Evolutionary conservation across 1,140 invertebrate species (phyloP).

Genomic region (Cardiocondyla obscurior): DNA sequence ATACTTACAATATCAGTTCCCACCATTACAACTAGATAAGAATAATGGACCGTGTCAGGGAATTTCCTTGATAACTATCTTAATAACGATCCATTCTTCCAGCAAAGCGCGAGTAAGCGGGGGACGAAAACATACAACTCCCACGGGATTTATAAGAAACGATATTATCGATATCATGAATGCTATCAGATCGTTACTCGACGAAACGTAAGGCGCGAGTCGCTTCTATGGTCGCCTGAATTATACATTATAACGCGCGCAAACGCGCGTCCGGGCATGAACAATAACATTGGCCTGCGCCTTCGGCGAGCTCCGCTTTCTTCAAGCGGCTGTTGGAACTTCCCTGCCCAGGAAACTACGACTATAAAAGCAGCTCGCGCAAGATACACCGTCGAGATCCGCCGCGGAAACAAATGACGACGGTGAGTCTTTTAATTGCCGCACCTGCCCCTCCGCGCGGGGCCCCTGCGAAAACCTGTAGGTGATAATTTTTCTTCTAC

Average conservation of each 20-base stretch:
- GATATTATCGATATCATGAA: conserved; percentile 65
- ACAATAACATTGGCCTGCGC: conserved; percentile 57
- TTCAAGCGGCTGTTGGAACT: conserved; percentile 31
- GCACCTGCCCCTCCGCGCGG: conserved; percentile 63
- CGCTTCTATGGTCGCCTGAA: conserved; percentile 46
- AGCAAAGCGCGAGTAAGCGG: conserved; percentile 50
- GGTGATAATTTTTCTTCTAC: conserved; percentile 73
- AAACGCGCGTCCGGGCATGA: conserved; percentile 48
- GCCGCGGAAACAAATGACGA: conserved; percentile 75
- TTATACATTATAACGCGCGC: conserved; percentile 61
- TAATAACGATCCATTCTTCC: conserved; percentile 62
- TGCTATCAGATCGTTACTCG: conserved; percentile 60
- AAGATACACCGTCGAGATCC: conserved; percentile 74
- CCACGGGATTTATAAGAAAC: conserved; percentile 59
- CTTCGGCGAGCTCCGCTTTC: conserved; percentile 47
- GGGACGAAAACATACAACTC: conserved; percentile 46
- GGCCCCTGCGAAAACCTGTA: conserved; percentile 57
- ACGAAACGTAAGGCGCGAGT: conserved; percentile 32
- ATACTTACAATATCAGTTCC: conserved; percentile 56
- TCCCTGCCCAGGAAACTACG: conserved; percentile 64
- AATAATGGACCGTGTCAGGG: conserved; percentile 65
- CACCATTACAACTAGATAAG: conserved; percentile 58
- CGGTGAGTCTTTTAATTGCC: conserved; percentile 76
- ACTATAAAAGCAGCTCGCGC: conserved; percentile 70
- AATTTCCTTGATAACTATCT: conserved; percentile 63